Evolutionary conservation across 1,140 invertebrate species (phyloP).

Genomic region (Leptoteleia sp.): DNA sequence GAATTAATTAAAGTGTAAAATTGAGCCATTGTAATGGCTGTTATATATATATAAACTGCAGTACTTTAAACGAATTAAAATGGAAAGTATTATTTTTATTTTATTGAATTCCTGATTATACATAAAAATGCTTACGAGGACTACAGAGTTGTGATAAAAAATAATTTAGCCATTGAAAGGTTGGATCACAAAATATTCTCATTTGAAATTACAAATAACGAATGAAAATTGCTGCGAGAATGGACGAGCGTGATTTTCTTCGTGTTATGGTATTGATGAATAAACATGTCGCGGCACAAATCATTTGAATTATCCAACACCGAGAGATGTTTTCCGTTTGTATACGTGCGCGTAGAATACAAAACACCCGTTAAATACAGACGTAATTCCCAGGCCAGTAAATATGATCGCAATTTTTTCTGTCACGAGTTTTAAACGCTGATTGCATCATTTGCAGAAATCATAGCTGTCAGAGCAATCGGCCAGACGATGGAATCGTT

Average conservation of each 20-base stretch:
- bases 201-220: slow-evolving; percentile 11
- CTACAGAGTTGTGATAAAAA: too few relatives aligned
- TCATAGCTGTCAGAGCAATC: slow-evolving; percentile 57
- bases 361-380: slow-evolving; percentile 31
- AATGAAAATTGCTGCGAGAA: slow-evolving; percentile 1
- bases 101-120: too few relatives aligned
- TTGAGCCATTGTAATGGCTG: too few relatives aligned
- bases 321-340: slow-evolving; percentile 30
- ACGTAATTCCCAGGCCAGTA: slow-evolving; percentile 20
- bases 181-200: neutral
- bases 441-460: slow-evolving; percentile 58
- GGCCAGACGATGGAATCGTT: slow-evolving; percentile 67
- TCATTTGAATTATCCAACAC: slow-evolving; percentile 28
- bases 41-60: too few relatives aligned
- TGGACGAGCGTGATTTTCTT: neutral
- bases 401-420: slow-evolving; percentile 30
- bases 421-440: slow-evolving; percentile 26
- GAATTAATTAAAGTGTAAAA: too few relatives aligned
- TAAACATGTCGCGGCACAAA: slow-evolving; percentile 18
- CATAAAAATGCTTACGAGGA: neutral
- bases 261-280: slow-evolving; percentile 3
- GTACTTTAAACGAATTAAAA: too few relatives aligned
- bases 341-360: slow-evolving; percentile 15
- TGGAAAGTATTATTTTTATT: too few relatives aligned
- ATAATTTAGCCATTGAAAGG: too few relatives aligned